Conservation (phyloP, 2,888 invertebrate genomes). For the Liodrosophila aerea region DNA sequence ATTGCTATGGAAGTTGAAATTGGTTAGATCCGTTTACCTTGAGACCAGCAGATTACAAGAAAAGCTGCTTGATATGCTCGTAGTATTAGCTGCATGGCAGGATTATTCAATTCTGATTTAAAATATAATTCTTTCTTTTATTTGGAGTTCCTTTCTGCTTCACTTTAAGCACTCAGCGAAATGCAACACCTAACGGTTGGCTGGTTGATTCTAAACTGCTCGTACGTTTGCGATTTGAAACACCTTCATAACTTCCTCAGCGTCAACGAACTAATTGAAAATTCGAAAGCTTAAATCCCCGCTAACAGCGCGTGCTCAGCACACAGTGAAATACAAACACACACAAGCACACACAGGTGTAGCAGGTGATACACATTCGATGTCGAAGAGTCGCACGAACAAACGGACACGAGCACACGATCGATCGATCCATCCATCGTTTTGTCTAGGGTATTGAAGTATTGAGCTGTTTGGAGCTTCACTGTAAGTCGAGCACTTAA, state of each 20-base stretch:
- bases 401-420: slow-evolving; percentile 46
- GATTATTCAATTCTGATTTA: background rate
- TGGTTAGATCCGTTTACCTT: slow-evolving; percentile 48
- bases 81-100: slow-evolving; percentile 38
- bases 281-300: slow-evolving; percentile 71
- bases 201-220: slow-evolving; percentile 66
- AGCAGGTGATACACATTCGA: background rate
- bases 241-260: slow-evolving; percentile 75
- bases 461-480: slow-evolving; percentile 54
- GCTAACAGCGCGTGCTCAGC: slow-evolving; percentile 64
- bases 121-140: background rate
- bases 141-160: slow-evolving; percentile 8
- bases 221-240: slow-evolving; percentile 52
- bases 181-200: slow-evolving; percentile 58
- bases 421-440: slow-evolving; percentile 63
- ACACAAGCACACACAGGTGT: background rate
- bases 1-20: background rate
- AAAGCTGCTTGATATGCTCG: slow-evolving; percentile 32
- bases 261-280: slow-evolving; percentile 76
- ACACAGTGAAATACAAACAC: slow-evolving; percentile 27
- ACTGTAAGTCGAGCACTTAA: slow-evolving; percentile 37
- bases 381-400: slow-evolving; percentile 46
- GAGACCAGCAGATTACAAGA: slow-evolving; percentile 50
- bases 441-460: slow-evolving; percentile 47
- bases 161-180: slow-evolving; percentile 29